phyloP scores from a whole-genome alignment of 2,797 vertebrate species.

The Hippoglossus hippoglossus region DNA sequence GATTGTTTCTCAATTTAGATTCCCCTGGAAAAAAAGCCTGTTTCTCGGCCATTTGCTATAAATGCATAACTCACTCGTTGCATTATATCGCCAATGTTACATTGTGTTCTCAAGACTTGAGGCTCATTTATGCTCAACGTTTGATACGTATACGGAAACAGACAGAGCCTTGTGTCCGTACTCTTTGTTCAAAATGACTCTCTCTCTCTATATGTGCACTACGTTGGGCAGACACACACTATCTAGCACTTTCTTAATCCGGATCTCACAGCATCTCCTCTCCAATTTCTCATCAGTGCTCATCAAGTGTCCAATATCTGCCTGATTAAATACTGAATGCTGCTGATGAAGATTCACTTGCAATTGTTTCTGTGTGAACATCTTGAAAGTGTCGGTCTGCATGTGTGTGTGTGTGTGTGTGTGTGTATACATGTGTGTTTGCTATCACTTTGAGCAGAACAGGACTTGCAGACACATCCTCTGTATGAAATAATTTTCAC shows the following conservation, averaged over 20 bases:
- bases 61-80: neutral
- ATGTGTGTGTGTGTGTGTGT: slow-evolving; percentile 1
- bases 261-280: neutral
- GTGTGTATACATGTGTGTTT: slow-evolving; percentile 7
- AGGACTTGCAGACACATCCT: neutral
- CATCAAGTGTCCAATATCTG: neutral
- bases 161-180: no score
- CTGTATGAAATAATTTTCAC: neutral
- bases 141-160: no score
- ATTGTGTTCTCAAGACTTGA: neutral
- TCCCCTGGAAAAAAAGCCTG: no score
- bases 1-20: neutral
- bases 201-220: neutral
- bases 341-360: slow-evolving; percentile 8
- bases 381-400: neutral
- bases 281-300: neutral
- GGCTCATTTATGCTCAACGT: neutral
- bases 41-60: neutral
- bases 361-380: slow-evolving; percentile 5
- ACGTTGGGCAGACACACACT: neutral
- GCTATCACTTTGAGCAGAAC: neutral
- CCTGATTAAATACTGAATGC: slow-evolving; percentile 7
- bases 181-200: neutral
- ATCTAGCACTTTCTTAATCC: no score
- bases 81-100: neutral